Evolutionary conservation across 1,140 invertebrate genomes (phyloP).

Genomic region (Plodia interpunctella): DNA sequence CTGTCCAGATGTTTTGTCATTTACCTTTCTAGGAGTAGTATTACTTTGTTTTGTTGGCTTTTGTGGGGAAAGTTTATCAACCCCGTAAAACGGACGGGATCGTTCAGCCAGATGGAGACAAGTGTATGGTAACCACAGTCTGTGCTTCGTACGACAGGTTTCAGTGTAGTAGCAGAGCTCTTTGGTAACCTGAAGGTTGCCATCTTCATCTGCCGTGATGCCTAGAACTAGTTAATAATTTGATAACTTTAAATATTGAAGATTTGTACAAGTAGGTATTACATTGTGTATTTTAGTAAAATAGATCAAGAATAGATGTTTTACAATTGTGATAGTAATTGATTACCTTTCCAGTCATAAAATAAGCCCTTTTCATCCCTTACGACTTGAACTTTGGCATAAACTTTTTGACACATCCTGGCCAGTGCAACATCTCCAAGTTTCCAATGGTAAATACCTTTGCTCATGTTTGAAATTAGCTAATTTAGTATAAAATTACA

Average conservation of each 20-base stretch:
- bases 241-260: background rate
- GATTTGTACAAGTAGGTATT: background rate
- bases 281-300: background rate
- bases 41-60: conserved; percentile 23
- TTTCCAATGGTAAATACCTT: conserved; percentile 58
- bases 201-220: conserved; percentile 43
- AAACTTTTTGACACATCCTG: conserved; percentile 52
- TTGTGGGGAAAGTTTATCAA: conserved; percentile 23
- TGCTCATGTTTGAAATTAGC: conserved; percentile 10
- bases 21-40: conserved; percentile 43
- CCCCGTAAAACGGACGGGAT: conserved; percentile 61
- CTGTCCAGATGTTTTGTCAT: no score
- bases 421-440: conserved; percentile 59
- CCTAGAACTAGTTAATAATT: conserved; percentile 47
- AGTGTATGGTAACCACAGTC: conserved; percentile 65
- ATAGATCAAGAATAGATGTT: background rate
- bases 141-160: conserved; percentile 38
- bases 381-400: conserved; percentile 56
- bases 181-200: conserved; percentile 35
- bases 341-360: conserved; percentile 57
- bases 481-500: background rate
- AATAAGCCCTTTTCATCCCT: conserved; percentile 63
- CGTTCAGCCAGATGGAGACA: conserved; percentile 50
- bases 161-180: conserved; percentile 65
- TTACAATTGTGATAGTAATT: conserved; percentile 1